Base-by-base conservation (phyloP, 2,888 invertebrate species). In the Xylocampa areola region DNA sequence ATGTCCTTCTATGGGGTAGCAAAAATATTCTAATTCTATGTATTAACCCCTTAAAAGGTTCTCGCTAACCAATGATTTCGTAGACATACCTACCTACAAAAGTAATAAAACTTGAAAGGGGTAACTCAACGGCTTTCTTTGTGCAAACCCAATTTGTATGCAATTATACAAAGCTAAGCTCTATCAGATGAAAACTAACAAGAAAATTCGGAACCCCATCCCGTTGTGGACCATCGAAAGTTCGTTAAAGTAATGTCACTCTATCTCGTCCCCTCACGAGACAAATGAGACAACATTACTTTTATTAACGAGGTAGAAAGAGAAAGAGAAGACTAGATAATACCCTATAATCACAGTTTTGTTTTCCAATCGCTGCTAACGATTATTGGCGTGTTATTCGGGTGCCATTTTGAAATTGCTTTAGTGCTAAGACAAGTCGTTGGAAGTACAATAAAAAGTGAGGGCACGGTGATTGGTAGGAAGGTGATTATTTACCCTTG, bases 341-440 rank as follows among this genome's bases (percentile, higher is more conserved):
- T 92, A 83, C 91, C 92, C 82, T 89, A 94, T 95, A 95, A 95
- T 95, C 95, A 95, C 95, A 95, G 94, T 95, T 95, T 95, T 95
- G 95, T 95, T 95, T 95, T 95, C 95, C 94, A 95, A 95, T 94
- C 95, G 94, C 90, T 93, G 90, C 91, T 94, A 94, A 95, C 95
- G 95, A 95, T 95, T 95, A 95, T 95, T 95, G 95, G 95, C 94
- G 92, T 95, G 95, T 95, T 94, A 94, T 95, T 95, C 92, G 88
- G 88, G 85, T 81, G 88, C 90, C 86, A 90, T 92, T 93, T 91
- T 92, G 87, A 88, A 93, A 94, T 93, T 89, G 92, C 90, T 91
- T 89, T 88, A 92, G 87, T 92, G 88, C 83, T 85, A 77, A 88
- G 90, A 88, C 83, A 91, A 92, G 91, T 93, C 90, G 93, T 94